Percentiles rank a stretch among this genome's conserved stretches.
These are phyloP conservation scores for Ardeotis arabs DNA, from an alignment of 2,113 vertebrate species.

Conservation along the genomic window DNA sequence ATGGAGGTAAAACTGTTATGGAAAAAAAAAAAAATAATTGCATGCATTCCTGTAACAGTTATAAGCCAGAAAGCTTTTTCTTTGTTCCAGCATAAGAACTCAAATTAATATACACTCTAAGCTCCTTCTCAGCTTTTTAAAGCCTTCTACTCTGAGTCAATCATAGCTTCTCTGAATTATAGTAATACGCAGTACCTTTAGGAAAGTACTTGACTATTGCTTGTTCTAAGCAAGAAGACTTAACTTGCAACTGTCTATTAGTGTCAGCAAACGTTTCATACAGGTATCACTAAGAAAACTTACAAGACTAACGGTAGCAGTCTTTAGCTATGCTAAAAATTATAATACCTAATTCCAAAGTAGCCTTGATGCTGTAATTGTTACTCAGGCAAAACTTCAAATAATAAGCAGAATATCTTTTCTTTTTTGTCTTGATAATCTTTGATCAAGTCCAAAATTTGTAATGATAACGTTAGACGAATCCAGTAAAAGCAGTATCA, in stretches of 20 bases:
- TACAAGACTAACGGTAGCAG: neutral
- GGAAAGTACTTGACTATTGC: neutral
- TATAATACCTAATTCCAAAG: neutral
- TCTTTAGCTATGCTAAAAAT: neutral
- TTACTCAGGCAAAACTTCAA: neutral
- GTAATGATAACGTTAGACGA: neutral
- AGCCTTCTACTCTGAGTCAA: neutral
- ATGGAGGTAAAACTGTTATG: neutral
- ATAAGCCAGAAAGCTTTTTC: neutral
- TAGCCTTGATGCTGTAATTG: neutral
- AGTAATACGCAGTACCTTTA: neutral
- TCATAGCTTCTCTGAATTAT: neutral
- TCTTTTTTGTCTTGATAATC: neutral
- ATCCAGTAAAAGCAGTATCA: neutral
- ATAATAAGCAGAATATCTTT: neutral
- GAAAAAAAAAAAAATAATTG: neutral
- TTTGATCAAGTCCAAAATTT: neutral
- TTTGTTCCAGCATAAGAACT: neutral
- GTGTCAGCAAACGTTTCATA: neutral
- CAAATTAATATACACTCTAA: neutral
- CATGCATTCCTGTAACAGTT: neutral
- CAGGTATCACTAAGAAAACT: neutral
- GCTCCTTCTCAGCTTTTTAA: neutral
- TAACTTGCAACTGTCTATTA: neutral
- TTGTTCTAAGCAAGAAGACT: neutral